Evolutionary conservation across 2,797 vertebrate species (phyloP).

Genomic region (Sphenodon punctatus): DNA sequence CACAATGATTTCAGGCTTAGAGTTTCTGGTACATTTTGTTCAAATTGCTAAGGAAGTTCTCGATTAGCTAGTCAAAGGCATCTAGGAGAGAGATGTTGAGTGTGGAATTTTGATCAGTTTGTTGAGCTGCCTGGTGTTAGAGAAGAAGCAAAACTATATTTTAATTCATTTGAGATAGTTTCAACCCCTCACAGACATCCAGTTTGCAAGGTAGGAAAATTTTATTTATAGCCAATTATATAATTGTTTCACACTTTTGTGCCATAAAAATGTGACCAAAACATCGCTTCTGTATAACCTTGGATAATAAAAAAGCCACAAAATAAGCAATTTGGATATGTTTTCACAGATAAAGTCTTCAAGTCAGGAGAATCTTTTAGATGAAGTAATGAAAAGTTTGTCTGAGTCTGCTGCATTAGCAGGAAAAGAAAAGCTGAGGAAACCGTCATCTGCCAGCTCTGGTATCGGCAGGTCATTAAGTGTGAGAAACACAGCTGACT

Average conservation of each 20-base stretch:
- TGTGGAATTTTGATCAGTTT: neutral
- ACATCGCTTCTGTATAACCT: neutral
- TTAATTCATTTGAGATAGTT: neutral
- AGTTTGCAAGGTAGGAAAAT: neutral
- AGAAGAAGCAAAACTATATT: neutral
- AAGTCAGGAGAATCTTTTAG: conserved; percentile 91
- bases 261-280: neutral
- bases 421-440: conserved; percentile 78
- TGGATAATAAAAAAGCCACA: neutral
- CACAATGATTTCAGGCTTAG: neutral
- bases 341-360: conserved; percentile 80
- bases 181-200: neutral
- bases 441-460: conserved; percentile 56
- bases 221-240: neutral
- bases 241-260: neutral
- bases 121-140: neutral
- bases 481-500: conserved; percentile 74
- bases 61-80: neutral
- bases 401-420: conserved; percentile 81
- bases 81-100: neutral
- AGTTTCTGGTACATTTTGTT: neutral
- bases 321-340: neutral
- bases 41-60: neutral
- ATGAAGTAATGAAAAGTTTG: conserved; percentile 87
- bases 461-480: conserved; percentile 90